These are phyloP conservation scores for Nanger granti DNA, from an alignment of 2,113 vertebrate species.

Conservation along the genomic window DNA sequence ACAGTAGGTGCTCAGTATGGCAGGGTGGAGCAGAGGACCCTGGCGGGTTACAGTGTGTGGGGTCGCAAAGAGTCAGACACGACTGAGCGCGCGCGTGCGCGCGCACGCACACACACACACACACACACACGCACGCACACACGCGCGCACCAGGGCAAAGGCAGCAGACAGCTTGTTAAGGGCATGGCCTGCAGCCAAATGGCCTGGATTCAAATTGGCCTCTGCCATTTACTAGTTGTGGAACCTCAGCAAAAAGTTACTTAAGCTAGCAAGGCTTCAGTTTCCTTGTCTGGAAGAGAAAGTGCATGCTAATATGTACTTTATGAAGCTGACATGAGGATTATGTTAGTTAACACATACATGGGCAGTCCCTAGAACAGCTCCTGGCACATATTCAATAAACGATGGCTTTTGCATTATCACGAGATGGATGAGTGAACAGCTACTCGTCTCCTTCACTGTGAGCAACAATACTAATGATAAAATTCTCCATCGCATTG, in stretches of 20 bases:
- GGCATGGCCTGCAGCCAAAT: not conserved
- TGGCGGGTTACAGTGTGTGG: not conserved
- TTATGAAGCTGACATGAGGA: not conserved
- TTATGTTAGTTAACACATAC: fast-evolving
- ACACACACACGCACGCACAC: fast-evolving
- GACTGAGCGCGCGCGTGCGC: fast-evolving
- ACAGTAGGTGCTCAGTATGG: not conserved
- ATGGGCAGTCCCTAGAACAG: fast-evolving
- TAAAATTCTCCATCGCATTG: not conserved
- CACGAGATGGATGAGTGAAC: not conserved
- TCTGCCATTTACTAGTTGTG: not conserved
- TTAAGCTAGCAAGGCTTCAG: not conserved
- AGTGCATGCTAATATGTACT: fast-evolving
- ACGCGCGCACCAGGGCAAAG: not conserved
- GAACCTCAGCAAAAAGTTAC: not conserved
- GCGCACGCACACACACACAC: fast-evolving
- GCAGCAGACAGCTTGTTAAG: not conserved
- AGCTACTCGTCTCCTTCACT: not conserved
- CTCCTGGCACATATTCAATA: not conserved
- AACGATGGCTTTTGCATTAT: not conserved
- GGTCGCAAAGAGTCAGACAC: not conserved
- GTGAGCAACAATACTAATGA: not conserved
- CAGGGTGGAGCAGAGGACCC: not conserved
- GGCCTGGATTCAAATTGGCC: not conserved
- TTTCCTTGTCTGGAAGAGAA: not conserved